Percentiles rank a stretch among this genome's conserved stretches.
These are phyloP conservation scores for Phaetusa simplex DNA, from an alignment of 2,113 vertebrate species.

Conservation along the genomic window DNA sequence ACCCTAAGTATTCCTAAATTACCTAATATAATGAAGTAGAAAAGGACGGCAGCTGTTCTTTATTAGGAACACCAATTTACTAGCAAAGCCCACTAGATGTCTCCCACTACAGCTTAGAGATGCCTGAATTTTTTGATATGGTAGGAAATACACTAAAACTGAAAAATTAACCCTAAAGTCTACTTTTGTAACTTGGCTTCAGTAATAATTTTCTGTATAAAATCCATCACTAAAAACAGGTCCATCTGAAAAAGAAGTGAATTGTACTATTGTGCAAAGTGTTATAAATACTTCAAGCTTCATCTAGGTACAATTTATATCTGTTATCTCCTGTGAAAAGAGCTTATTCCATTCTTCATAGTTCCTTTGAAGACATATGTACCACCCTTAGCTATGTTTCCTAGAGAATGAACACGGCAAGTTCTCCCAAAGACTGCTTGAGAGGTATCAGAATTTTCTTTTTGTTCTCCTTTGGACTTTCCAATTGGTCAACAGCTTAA, in stretches of 20 bases:
- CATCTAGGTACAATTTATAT: neutral
- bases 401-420: neutral
- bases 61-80: neutral
- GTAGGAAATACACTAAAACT: neutral
- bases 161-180: neutral
- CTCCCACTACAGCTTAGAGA: neutral
- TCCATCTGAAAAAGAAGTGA: neutral
- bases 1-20: neutral
- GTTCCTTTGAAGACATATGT: neutral
- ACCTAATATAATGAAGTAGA: neutral
- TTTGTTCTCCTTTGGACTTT: neutral
- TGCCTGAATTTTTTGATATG: neutral
- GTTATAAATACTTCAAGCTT: neutral
- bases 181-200: neutral
- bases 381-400: neutral
- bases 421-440: neutral
- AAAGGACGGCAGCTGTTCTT: neutral
- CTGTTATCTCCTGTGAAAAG: neutral
- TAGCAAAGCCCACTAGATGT: conserved; percentile 14
- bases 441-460: neutral
- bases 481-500: neutral
- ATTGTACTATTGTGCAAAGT: neutral
- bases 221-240: neutral
- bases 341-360: neutral
- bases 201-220: neutral